Conservation (phyloP, 2,888 invertebrate species). For the Pristionchus exspectatus region DNA sequence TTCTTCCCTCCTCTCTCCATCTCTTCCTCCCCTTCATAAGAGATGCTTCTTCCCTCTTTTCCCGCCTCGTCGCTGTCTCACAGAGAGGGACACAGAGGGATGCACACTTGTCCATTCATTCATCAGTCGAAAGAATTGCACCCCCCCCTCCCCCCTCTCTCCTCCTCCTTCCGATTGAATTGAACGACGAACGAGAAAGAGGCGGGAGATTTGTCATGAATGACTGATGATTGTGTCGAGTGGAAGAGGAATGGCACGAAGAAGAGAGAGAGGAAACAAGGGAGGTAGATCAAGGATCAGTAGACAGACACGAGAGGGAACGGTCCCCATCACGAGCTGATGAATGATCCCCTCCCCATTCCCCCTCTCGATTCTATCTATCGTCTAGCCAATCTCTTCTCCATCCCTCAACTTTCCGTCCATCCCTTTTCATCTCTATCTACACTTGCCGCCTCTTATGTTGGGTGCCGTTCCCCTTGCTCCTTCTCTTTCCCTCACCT, state of each 20-base stretch:
- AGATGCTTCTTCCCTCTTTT: neutral
- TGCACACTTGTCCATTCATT: constrained; percentile 31
- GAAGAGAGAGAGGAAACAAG: neutral
- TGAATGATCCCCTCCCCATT: neutral
- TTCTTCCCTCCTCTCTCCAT: neutral
- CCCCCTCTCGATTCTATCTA: neutral
- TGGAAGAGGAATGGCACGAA: neutral
- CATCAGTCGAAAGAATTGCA: constrained; percentile 28
- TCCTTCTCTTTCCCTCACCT: neutral
- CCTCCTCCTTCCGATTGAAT: constrained; percentile 14
- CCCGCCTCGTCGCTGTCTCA: neutral
- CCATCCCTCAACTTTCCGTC: neutral
- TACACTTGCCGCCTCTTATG: neutral
- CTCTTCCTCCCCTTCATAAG: neutral
- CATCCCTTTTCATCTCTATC: neutral
- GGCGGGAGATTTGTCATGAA: constrained; percentile 37
- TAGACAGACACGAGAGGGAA: neutral
- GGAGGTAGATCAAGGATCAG: neutral
- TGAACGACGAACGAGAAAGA: constrained; percentile 25
- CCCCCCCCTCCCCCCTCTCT: neutral
- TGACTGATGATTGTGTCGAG: constrained; percentile 36
- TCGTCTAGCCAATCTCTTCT: neutral
- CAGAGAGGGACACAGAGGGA: neutral
- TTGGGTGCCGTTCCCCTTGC: neutral
- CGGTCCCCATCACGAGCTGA: constrained; percentile 15